Evolutionary conservation across 2,888 invertebrate species (phyloP), one percentile per base, ranked within the genome.

Genomic region (Drosophila tanythrix): DNA sequence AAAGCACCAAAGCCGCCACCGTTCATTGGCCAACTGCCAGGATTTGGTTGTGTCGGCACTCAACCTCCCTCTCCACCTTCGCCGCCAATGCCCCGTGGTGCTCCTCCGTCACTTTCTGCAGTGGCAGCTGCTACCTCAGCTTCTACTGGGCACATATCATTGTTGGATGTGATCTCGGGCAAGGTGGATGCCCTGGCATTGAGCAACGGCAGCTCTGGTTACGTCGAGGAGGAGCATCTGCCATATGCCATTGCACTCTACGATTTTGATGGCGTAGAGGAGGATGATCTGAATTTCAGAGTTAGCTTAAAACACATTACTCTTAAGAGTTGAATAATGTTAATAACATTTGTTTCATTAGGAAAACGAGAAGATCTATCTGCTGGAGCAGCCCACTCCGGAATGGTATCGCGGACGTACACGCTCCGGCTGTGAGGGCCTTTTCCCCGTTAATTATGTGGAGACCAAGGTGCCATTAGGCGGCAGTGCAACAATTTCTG

Each of bases 381-480:
- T 98, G 84, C 92, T 96, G 81, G 94, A 95, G 86, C 94, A 95
- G 87, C 94, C 97, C 33, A 96, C 97, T 90, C 94, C 95, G 38
- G 97, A 97, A 80, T 98, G 98, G 98, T 93, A 96, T 76, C 95
- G 94, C 90, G 98, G 98, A 8, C 94, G 95, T 81, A 93, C 96
- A 62, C 95, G 95, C 63, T 93, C 92, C 81, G 95, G 95, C 71
- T 94, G 94, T 69, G 95, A 96, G 91, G 98, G 98, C 46, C 95
- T 98, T 81, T 98, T 98, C 93, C 98, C 98, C 2, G 94, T 94
- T 29, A 96, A 95, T 93, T 98, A 96, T 93, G 94, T 98, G 76
- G 95, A 97, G 82, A 93, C 97, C 53, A 95, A 95, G 91, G 95
- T 96, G 78, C 96, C 97, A 63, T 92, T 97, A 25, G 93, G 93